Evolutionary conservation across 2,888 invertebrate genomes (phyloP).

Genomic region (Xanthostigma xanthostigma): DNA sequence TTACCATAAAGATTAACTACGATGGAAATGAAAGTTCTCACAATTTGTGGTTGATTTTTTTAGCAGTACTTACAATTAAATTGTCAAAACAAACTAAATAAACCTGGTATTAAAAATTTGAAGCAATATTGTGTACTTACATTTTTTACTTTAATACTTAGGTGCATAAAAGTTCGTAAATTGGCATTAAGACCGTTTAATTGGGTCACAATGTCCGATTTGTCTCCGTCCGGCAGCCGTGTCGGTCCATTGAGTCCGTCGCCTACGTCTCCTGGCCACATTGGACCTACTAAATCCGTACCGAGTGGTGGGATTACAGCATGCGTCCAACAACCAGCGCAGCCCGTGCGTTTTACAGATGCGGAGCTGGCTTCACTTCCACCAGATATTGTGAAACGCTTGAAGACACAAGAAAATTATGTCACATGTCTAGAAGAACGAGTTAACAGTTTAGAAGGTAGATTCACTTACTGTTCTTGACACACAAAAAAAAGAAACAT

Average conservation of each 20-base stretch:
- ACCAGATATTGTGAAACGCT: slow-evolving; percentile 51
- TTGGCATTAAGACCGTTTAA: no score
- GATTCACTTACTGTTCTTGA: slow-evolving; percentile 17
- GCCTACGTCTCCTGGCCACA: slow-evolving; percentile 1
- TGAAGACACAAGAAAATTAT: slow-evolving; percentile 63
- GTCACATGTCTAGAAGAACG: slow-evolving; percentile 60
- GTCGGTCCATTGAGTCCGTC: slow-evolving; percentile 5
- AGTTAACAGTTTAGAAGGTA: slow-evolving; percentile 66
- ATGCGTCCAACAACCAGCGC: not conserved
- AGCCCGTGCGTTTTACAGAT: slow-evolving; percentile 31
- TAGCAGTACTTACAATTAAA: no score
- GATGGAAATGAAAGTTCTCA: no score
- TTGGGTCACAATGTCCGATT: slow-evolving; percentile 1
- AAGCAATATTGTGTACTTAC: no score
- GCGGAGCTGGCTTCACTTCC: slow-evolving; percentile 47
- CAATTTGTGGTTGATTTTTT: no score
- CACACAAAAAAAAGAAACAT: not conserved
- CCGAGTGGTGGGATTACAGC: not conserved
- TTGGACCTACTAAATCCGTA: no score
- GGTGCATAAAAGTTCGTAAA: no score
- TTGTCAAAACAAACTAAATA: no score
- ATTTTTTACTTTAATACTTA: no score
- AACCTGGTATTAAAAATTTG: no score
- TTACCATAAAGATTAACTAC: no score
- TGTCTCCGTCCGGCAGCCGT: not conserved